Evolutionary conservation across 2,797 vertebrate genomes (phyloP).

Genomic region (Anguilla megastoma): DNA sequence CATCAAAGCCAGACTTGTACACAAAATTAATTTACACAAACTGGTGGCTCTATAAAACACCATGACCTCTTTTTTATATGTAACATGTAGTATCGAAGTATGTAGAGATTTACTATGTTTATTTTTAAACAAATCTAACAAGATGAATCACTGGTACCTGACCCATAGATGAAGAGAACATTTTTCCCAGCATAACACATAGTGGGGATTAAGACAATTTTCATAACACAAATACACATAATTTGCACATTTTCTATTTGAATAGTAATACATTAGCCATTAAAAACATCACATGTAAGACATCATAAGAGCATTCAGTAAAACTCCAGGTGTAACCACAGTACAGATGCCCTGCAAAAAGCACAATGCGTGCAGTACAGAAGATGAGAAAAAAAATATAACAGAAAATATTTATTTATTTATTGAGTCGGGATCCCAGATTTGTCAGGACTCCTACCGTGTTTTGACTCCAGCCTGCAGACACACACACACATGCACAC

Average conservation of each 20-base stretch:
- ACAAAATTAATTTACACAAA: background rate
- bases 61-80: background rate
- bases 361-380: too few relatives aligned
- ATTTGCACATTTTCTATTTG: too few relatives aligned
- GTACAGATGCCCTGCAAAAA: too few relatives aligned
- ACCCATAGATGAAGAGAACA: background rate
- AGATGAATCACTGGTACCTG: too few relatives aligned
- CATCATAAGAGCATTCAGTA: too few relatives aligned
- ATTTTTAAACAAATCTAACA: background rate
- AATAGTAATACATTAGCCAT: too few relatives aligned
- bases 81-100: background rate
- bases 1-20: background rate
- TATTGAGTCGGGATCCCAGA: too few relatives aligned
- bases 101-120: background rate
- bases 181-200: background rate
- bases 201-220: background rate
- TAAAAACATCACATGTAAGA: too few relatives aligned
- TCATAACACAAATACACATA: background rate
- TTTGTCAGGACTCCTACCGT: background rate
- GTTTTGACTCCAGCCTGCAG: background rate
- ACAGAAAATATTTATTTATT: too few relatives aligned
- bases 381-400: too few relatives aligned
- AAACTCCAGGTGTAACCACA: too few relatives aligned
- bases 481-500: background rate
- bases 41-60: background rate